Percentiles rank a stretch among this genome's conserved stretches.
phyloP scores from a whole-genome alignment of 1,140 invertebrate species.

The Drosophila murphyi region DNA sequence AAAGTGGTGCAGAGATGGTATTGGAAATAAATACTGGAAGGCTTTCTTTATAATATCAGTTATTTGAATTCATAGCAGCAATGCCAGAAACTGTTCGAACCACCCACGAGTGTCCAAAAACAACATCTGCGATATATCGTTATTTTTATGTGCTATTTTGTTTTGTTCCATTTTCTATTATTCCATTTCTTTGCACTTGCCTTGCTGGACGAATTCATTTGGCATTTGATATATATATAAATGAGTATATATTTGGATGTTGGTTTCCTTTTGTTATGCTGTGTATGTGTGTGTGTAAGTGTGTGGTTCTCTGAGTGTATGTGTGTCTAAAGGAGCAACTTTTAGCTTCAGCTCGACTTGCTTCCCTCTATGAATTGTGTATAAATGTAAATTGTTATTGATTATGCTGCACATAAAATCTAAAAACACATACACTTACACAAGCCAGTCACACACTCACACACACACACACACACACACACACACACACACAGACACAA shows the following conservation, averaged over 20 bases:
- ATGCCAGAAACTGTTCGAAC: slow-evolving; percentile 15
- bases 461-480: not conserved
- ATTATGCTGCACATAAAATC: slow-evolving; percentile 73
- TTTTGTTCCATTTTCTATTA: slow-evolving; percentile 41
- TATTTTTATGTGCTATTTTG: slow-evolving; percentile 58
- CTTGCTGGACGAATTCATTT: slow-evolving; percentile 55
- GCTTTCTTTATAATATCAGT: not conserved
- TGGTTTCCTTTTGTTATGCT: slow-evolving; percentile 34
- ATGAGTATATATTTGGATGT: slow-evolving; percentile 15
- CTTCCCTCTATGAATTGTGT: slow-evolving; percentile 36
- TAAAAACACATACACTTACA: slow-evolving; percentile 44
- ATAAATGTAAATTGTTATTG: slow-evolving; percentile 81
- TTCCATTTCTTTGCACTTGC: slow-evolving; percentile 23
- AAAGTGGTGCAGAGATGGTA: not conserved
- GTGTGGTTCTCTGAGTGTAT: not conserved
- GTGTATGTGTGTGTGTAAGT: slow-evolving; percentile 26
- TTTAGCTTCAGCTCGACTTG: slow-evolving; percentile 44
- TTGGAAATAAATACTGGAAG: no score
- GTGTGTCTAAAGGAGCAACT: slow-evolving; percentile 20
- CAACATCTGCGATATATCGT: slow-evolving; percentile 47
- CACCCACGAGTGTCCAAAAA: slow-evolving; percentile 26
- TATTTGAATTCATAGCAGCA: not conserved
- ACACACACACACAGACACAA: not conserved
- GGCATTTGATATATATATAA: slow-evolving; percentile 43
- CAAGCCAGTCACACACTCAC: slow-evolving; percentile 36